These are phyloP conservation scores for Melanchra persicariae DNA, from an alignment of 2,888 invertebrate species.

Conservation along the genomic window DNA sequence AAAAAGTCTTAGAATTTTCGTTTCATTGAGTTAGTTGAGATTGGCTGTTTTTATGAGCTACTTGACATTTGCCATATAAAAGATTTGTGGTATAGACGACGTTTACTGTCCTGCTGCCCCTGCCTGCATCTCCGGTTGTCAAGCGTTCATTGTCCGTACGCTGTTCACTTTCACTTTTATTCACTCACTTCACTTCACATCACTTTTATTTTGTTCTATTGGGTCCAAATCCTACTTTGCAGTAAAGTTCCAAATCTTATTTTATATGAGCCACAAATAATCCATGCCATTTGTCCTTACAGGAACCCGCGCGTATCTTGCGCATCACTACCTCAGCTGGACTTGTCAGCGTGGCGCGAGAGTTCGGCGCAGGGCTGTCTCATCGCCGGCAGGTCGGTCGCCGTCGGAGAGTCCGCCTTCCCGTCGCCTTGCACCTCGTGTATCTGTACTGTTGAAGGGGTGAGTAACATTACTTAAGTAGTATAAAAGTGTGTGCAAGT, in stretches of 20 bases:
- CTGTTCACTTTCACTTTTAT: too few species aligned
- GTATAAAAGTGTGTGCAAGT: too few species aligned
- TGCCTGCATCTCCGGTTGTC: neutral
- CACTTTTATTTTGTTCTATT: neutral
- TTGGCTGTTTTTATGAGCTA: neutral
- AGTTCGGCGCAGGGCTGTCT: constrained; percentile 94
- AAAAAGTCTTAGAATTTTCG: neutral
- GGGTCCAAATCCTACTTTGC: neutral
- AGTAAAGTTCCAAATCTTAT: too few species aligned
- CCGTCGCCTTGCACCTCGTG: constrained; percentile 98
- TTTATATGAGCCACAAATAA: neutral
- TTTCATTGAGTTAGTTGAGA: neutral
- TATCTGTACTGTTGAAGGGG: constrained; percentile 96
- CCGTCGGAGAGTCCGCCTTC: constrained; percentile 95
- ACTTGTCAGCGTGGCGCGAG: constrained; percentile 96
- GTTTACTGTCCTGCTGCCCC: too few species aligned
- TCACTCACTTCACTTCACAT: too few species aligned
- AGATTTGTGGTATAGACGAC: neutral
- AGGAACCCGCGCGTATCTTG: constrained; percentile 97
- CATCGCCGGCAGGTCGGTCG: constrained; percentile 94
- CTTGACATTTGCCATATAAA: neutral
- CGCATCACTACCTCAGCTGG: constrained; percentile 94
- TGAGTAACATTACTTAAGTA: constrained; percentile 84
- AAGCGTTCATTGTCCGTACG: neutral
- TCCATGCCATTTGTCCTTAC: neutral